Percentiles rank a stretch among this genome's conserved stretches.
Evolutionary conservation across 2,888 invertebrate genomes (phyloP).

Genomic region (Julus scanicus): DNA sequence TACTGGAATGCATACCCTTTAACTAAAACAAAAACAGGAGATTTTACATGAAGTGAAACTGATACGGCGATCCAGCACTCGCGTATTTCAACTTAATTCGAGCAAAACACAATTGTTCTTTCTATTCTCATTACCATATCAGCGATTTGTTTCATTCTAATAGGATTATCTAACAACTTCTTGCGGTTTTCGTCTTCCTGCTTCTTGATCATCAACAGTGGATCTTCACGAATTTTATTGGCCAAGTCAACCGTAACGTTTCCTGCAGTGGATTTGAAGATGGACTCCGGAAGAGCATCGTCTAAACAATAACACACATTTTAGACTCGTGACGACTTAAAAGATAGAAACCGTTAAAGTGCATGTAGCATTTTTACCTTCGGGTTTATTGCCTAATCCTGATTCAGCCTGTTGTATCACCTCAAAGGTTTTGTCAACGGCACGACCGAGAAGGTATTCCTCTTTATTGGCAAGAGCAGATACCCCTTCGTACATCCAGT

Average conservation of each 20-base stretch:
- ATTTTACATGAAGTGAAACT: slow-evolving; percentile 58
- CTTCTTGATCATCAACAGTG: slow-evolving; percentile 87
- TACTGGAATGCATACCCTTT: slow-evolving; percentile 58
- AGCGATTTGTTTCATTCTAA: slow-evolving; percentile 86
- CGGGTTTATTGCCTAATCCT: slow-evolving; percentile 56
- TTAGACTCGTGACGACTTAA: neutral
- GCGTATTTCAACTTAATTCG: neutral
- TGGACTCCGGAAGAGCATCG: slow-evolving; percentile 71
- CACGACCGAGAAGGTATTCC: slow-evolving; percentile 86
- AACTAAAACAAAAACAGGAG: slow-evolving; percentile 56
- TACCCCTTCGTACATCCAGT: slow-evolving; percentile 70
- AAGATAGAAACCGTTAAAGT: no score
- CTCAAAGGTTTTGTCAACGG: slow-evolving; percentile 80
- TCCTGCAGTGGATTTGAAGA: slow-evolving; percentile 68
- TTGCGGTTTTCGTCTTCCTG: slow-evolving; percentile 88
- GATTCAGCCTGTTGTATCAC: slow-evolving; percentile 74
- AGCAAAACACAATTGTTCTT: neutral
- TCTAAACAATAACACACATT: slow-evolving; percentile 8
- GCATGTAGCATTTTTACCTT: slow-evolving; percentile 19
- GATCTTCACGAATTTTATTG: slow-evolving; percentile 93
- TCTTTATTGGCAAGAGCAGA: slow-evolving; percentile 77
- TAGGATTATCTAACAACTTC: slow-evolving; percentile 88
- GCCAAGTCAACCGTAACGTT: slow-evolving; percentile 77
- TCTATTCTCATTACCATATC: slow-evolving; percentile 72
- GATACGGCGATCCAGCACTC: no score